A percentile compares a stretch with the other conserved stretches of the same genome.
phyloP scores from a whole-genome alignment of 53 echinoderm and acorn worm species.

The Arbacia lixula region DNA sequence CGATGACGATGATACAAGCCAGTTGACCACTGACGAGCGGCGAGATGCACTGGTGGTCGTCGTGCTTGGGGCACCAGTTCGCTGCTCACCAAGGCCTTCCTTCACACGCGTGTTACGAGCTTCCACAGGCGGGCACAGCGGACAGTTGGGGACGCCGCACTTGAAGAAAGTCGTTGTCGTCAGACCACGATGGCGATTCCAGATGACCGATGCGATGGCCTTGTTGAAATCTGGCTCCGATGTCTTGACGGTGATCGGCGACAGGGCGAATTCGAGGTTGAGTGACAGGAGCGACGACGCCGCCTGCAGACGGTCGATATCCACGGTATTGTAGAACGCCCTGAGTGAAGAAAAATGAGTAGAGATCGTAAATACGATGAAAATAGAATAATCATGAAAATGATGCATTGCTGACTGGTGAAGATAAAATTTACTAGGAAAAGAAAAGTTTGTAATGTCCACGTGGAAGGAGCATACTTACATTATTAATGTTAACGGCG shows the following conservation, averaged over 20 bases:
- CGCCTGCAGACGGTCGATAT: conserved; percentile 31
- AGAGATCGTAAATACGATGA: background rate
- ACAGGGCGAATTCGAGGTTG: background rate
- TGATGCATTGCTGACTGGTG: background rate
- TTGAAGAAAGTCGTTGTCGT: conserved; percentile 26
- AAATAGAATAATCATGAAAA: background rate
- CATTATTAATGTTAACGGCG: too few relatives aligned
- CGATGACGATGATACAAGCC: conserved; percentile 27
- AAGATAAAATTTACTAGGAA: background rate
- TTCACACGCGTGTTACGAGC: background rate
- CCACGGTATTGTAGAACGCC: background rate
- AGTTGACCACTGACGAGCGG: conserved; percentile 40
- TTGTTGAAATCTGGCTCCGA: conserved; percentile 41
- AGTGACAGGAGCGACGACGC: conserved; percentile 38
- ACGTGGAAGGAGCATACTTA: background rate
- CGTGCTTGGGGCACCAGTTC: background rate
- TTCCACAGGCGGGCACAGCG: background rate
- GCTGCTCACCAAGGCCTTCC: background rate
- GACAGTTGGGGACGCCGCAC: conserved; percentile 42
- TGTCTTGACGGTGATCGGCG: conserved; percentile 35
- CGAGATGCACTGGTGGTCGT: conserved; percentile 3
- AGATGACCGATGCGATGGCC: conserved; percentile 41
- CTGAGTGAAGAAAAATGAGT: background rate
- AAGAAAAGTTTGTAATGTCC: background rate
- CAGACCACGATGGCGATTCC: conserved; percentile 15